These are phyloP conservation scores for Eretmocerus hayati DNA, from an alignment of 2,888 invertebrate genomes.

Conservation along the genomic window DNA sequence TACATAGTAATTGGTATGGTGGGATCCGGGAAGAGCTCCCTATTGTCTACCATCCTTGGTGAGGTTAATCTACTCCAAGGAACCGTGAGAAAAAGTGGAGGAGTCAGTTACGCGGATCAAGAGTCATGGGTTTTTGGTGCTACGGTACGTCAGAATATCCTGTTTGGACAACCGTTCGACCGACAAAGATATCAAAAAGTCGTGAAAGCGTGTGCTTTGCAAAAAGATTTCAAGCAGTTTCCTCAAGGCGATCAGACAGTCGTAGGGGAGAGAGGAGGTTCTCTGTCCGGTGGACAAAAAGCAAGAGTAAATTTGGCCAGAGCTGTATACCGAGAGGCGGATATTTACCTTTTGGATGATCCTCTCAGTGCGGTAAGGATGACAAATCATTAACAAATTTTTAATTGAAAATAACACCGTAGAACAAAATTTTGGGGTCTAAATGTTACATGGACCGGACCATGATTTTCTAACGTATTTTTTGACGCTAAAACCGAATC, in stretches of 20 bases:
- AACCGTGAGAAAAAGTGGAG: slow-evolving; percentile 57
- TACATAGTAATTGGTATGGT: slow-evolving; percentile 70
- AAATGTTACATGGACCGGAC: no score
- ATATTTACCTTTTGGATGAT: slow-evolving; percentile 75
- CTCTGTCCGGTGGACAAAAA: slow-evolving; percentile 67
- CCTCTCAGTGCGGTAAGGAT: slow-evolving; percentile 68
- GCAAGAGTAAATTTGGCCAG: slow-evolving; percentile 71
- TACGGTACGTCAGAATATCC: slow-evolving; percentile 78
- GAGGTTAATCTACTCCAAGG: slow-evolving; percentile 62
- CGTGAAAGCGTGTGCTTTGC: slow-evolving; percentile 45
- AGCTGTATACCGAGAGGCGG: slow-evolving; percentile 69
- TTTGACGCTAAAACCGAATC: no score
- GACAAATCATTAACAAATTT: no score
- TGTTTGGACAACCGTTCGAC: slow-evolving; percentile 67
- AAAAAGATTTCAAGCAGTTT: slow-evolving; percentile 54
- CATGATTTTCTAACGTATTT: no score
- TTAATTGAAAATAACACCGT: no score
- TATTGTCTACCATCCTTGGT: slow-evolving; percentile 63
- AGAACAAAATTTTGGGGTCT: no score
- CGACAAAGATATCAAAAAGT: slow-evolving; percentile 52
- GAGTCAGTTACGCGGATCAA: slow-evolving; percentile 69
- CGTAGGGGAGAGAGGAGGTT: slow-evolving; percentile 67
- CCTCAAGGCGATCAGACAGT: slow-evolving; percentile 63
- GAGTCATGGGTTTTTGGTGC: slow-evolving; percentile 80
- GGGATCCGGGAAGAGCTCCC: slow-evolving; percentile 66